phyloP scores from a whole-genome alignment of 2,797 vertebrate genomes.

The Coracias cyanogaster region DNA sequence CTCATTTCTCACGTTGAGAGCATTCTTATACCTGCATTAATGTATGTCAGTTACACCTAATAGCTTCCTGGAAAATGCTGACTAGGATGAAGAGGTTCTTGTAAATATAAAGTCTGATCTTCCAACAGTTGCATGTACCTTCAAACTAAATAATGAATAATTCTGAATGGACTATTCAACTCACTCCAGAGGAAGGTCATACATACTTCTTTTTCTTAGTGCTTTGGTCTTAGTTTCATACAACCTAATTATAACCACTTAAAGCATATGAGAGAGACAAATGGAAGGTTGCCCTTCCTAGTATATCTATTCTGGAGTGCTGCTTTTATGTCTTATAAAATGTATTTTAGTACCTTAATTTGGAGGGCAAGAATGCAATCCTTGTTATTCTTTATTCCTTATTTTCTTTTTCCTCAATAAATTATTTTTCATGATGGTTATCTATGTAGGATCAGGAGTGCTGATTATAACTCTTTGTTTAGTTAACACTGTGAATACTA shows the following conservation, averaged over 20 bases:
- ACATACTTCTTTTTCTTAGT: not conserved
- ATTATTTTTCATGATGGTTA: not conserved
- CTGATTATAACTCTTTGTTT: not conserved
- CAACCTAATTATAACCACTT: not conserved
- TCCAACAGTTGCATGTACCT: not conserved
- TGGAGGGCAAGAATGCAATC: not conserved
- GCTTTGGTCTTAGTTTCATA: not conserved
- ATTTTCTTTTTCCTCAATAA: not conserved
- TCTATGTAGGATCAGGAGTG: not conserved
- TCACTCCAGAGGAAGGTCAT: not conserved
- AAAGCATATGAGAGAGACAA: not conserved
- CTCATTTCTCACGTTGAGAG: not conserved
- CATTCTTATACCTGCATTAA: not conserved
- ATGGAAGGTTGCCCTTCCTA: not conserved
- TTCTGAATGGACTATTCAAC: not conserved
- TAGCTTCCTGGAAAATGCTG: not conserved
- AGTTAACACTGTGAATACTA: not conserved
- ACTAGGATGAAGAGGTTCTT: not conserved
- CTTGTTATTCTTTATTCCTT: not conserved
- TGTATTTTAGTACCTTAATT: fast-evolving
- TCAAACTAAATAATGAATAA: not conserved
- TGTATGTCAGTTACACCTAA: not conserved
- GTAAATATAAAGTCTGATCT: not conserved
- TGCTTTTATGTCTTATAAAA: not conserved
- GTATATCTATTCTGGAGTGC: not conserved